Base-by-base conservation (phyloP, 2,888 invertebrate species). In the Scaptomyza flava region DNA sequence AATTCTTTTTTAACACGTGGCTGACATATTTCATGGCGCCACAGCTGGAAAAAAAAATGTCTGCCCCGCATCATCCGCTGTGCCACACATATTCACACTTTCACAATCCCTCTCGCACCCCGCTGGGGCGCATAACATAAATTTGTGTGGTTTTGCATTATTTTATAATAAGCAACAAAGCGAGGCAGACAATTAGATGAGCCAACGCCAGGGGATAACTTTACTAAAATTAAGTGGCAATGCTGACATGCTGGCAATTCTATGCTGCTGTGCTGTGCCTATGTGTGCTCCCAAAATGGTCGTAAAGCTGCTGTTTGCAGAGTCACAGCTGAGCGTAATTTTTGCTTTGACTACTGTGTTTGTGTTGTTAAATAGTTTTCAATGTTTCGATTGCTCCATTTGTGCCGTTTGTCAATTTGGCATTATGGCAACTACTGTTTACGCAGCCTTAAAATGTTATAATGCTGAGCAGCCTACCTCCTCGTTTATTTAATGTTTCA, bases 201-300 rank as follows among this genome's bases (percentile, higher is more conserved):
- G 51, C 36, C 60, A 45, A 50, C 60, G 68, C 38, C 77, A 36
- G 64, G 81, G 87, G 85, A 81, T 66, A 81, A 66, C 61, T 78
- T 79, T 61, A 78, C 68, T 71, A 67, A 76, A 87, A 84, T 81
- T 63, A 87, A 84, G 81, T 82, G 79, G 52, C 79, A 78, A 64
- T 68, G 66, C 59, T 70, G 75, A 42, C 59, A 43, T 31, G 65
- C 56, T 14, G 63, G 36, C 57, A 56, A 41, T 46, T 46, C 33
- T 54, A 36, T 45, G 23, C 23, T n/a, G 45, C 42, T 61, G 50
- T 52, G 33, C 23, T 48, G 42, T 27, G 12, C 17, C 17, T 42
- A 41, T 31, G 30, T 56, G 14, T 48, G 66, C 31, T 67, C 82
- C 77, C 82, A 59, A 59, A 82, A 87, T 72, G 85, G 79, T 85